phyloP scores from a whole-genome alignment of 2,888 invertebrate genomes.

The Ceraclea dissimilis region DNA sequence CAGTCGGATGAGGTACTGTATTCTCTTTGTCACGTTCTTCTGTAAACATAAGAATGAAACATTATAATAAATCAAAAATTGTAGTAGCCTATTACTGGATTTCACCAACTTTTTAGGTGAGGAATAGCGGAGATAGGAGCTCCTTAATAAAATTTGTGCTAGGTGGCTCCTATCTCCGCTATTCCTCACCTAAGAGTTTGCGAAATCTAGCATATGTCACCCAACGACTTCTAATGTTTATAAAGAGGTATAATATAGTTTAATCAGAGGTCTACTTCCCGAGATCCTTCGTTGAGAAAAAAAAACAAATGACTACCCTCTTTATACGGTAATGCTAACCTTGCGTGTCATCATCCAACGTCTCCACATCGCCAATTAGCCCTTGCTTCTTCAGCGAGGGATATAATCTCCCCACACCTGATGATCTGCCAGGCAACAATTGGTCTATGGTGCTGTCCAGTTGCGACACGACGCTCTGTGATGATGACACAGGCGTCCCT shows the following conservation, averaged over 20 bases:
- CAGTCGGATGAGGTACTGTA: conserved; percentile 57
- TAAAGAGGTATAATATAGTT: no score
- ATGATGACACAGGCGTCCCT: background rate
- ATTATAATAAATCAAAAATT: background rate
- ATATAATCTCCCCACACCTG: conserved; percentile 3
- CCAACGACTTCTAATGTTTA: background rate
- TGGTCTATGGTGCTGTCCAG: conserved; percentile 21
- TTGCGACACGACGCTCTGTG: background rate
- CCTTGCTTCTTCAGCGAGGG: conserved; percentile 8
- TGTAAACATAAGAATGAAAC: background rate
- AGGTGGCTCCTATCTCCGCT: no score
- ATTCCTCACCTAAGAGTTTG: no score
- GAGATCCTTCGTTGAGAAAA: no score
- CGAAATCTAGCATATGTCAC: no score
- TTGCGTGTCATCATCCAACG: conserved; percentile 10
- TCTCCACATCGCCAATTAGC: conserved; percentile 9
- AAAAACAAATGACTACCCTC: no score
- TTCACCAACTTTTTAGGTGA: no score
- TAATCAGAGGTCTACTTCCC: no score
- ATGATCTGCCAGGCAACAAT: conserved; percentile 11
- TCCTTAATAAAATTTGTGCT: no score
- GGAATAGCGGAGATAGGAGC: no score
- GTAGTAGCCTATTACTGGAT: no score
- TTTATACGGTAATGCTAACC: no score
- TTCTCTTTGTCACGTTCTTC: conserved; percentile 17